Conservation (phyloP, 2,888 invertebrate species). For the Vanessa cardui region DNA sequence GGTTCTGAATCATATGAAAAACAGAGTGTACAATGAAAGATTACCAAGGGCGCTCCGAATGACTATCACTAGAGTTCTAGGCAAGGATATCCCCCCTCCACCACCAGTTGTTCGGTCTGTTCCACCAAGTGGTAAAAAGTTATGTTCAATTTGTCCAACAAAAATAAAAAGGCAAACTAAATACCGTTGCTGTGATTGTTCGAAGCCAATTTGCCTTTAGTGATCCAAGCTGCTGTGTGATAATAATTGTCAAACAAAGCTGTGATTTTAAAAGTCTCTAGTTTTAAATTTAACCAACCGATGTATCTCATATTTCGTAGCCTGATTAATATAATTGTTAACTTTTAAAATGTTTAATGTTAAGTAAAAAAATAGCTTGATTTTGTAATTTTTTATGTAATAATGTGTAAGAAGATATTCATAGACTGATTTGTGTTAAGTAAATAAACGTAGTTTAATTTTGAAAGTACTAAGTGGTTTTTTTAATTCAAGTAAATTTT, state of each 20-base stretch:
- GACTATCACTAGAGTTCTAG: slow-evolving; percentile 29
- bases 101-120: slow-evolving; percentile 20
- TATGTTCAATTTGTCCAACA: slow-evolving; percentile 16
- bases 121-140: slow-evolving; percentile 17
- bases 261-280: background rate
- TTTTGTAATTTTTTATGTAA: slow-evolving; percentile 1
- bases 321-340: slow-evolving; percentile 6
- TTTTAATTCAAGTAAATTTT: too few species aligned
- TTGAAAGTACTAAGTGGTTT: background rate
- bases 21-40: slow-evolving; percentile 33
- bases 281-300: slow-evolving; percentile 1
- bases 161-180: too few species aligned
- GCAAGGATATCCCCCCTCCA: slow-evolving; percentile 21
- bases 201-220: slow-evolving; percentile 13
- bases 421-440: background rate
- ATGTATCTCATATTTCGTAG: background rate
- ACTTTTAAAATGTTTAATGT: background rate
- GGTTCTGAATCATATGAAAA: slow-evolving; percentile 22
- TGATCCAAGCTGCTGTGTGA: slow-evolving; percentile 9
- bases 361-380: background rate
- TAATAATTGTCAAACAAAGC: slow-evolving; percentile 6
- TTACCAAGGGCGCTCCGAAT: slow-evolving; percentile 34
- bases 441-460: background rate
- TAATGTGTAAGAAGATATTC: background rate
- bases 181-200: slow-evolving; percentile 21